A percentile compares a stretch with the other conserved stretches of the same genome.
Evolutionary conservation across 2,797 vertebrate genomes (phyloP).

Genomic region (Cottoperca gobio): DNA sequence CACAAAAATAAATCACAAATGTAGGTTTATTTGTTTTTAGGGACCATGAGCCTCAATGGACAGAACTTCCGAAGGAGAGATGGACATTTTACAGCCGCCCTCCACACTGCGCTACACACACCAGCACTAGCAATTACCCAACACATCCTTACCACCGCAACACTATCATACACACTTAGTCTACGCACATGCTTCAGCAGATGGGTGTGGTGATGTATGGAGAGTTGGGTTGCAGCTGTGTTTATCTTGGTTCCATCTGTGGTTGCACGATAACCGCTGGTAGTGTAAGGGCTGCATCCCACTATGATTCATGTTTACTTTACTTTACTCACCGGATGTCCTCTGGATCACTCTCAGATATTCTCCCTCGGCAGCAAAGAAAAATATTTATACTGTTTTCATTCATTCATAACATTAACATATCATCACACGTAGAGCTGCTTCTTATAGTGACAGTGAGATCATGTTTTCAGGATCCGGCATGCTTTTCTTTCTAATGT

Average conservation of each 20-base stretch:
- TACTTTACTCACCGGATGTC: constrained; percentile 31
- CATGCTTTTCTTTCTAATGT: not conserved
- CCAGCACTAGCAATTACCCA: not conserved
- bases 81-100: not conserved
- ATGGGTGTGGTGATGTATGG: constrained; percentile 36
- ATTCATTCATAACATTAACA: no score
- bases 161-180: constrained; percentile 15
- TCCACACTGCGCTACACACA: constrained; percentile 3
- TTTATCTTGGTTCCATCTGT: constrained; percentile 74
- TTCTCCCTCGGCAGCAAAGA: constrained; percentile 20
- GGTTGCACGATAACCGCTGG: constrained; percentile 44
- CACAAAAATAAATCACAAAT: no score
- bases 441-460: no score
- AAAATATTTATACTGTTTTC: no score
- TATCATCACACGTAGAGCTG: not conserved
- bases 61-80: not conserved
- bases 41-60: constrained; percentile 2
- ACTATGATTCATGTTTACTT: constrained; percentile 32
- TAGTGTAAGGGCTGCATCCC: not conserved
- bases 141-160: not conserved
- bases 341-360: not conserved
- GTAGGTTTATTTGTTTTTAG: not conserved
- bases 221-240: constrained; percentile 78
- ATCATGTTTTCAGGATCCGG: not conserved
- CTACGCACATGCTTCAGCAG: not conserved